These are phyloP conservation scores for Tragelaphus strepsiceros DNA, from an alignment of 2,113 vertebrate genomes.

Conservation along the genomic window DNA sequence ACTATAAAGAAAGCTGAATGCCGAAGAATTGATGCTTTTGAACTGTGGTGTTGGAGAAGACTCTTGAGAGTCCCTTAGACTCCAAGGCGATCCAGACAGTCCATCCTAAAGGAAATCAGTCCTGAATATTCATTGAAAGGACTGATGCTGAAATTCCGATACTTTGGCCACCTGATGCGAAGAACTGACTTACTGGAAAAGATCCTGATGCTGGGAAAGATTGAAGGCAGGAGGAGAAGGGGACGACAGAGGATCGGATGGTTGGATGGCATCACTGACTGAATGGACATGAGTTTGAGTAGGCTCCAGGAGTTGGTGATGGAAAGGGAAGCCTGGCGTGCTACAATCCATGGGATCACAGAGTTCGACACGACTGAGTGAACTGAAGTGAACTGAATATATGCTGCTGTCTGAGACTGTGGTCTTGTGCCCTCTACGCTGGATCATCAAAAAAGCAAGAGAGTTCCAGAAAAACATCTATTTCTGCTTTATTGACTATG, in stretches of 20 bases:
- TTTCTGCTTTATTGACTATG: too few relatives aligned
- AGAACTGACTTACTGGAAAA: background rate
- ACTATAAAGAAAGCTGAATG: background rate
- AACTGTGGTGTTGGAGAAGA: background rate
- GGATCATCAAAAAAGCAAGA: too few relatives aligned
- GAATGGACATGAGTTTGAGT: background rate
- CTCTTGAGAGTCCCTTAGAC: background rate
- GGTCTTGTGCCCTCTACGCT: background rate
- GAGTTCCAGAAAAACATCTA: too few relatives aligned
- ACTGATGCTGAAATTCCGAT: background rate
- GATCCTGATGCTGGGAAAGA: background rate
- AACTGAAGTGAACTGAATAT: background rate
- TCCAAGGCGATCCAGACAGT: background rate
- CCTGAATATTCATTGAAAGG: background rate
- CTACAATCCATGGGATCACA: background rate
- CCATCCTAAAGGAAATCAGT: background rate
- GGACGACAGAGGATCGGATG: background rate
- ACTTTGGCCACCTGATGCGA: background rate
- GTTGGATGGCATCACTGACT: background rate
- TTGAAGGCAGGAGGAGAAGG: background rate
- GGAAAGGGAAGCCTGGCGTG: background rate
- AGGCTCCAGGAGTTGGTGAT: background rate
- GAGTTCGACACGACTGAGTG: background rate
- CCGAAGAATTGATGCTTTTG: background rate
- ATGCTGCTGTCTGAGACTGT: background rate